Conservation (phyloP, 2,113 vertebrate genomes). For the Daubentonia madagascariensis region DNA sequence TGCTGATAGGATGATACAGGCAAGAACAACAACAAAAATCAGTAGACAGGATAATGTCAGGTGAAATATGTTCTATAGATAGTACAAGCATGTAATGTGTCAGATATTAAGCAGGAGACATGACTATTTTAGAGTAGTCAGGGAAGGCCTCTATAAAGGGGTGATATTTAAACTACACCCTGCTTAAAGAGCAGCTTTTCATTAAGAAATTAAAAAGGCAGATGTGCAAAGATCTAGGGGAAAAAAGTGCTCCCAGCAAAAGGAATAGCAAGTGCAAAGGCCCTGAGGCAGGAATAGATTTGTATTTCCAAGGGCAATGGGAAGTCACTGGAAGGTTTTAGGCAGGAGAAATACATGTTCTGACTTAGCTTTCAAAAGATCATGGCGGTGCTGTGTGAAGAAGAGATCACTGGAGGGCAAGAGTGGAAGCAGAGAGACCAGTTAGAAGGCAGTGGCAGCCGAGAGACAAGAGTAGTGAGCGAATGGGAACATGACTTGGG, state of each 20-base stretch:
- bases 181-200: neutral
- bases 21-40: neutral
- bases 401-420: neutral
- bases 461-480: neutral
- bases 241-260: neutral
- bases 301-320: neutral
- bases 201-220: neutral
- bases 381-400: neutral
- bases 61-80: neutral
- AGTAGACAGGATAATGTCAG: neutral
- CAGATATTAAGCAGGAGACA: neutral
- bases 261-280: neutral
- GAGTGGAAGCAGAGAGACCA: neutral
- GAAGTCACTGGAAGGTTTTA: neutral
- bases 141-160: neutral
- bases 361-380: neutral
- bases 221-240: neutral
- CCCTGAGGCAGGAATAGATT: neutral
- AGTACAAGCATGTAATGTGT: neutral
- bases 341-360: neutral
- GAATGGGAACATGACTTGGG: neutral
- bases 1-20: neutral
- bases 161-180: constrained; percentile 3
- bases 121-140: neutral
- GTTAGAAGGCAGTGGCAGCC: neutral